Conservation (phyloP, 2,113 vertebrate genomes). For the Pogonocichla stellata region DNA sequence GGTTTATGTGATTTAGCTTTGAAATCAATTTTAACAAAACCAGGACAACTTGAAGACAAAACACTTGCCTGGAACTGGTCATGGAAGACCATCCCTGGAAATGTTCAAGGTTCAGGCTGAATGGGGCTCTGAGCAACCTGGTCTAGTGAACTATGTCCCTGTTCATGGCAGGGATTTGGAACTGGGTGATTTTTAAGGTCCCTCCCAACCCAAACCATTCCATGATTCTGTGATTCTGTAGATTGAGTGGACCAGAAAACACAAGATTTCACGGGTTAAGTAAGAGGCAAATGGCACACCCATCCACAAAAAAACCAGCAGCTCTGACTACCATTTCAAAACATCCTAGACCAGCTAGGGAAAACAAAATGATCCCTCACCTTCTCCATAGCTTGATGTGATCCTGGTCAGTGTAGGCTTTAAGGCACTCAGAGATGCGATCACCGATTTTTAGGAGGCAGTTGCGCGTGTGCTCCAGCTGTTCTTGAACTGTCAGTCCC, state of each 20-base stretch:
- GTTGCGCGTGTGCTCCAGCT: slow-evolving; percentile 94
- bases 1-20: not conserved
- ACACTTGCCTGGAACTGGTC: not conserved
- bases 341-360: not conserved
- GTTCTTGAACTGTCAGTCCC: slow-evolving; percentile 90
- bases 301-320: not conserved
- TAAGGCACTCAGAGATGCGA: slow-evolving; percentile 97
- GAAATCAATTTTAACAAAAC: not conserved
- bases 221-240: not conserved
- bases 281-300: not conserved
- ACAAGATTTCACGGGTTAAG: not conserved
- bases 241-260: not conserved
- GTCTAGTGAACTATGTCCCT: not conserved
- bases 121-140: not conserved
- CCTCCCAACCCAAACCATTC: not conserved
- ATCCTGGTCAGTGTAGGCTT: slow-evolving; percentile 91
- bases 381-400: slow-evolving; percentile 93
- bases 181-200: not conserved
- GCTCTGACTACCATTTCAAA: not conserved
- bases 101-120: not conserved
- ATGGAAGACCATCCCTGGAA: not conserved
- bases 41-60: not conserved
- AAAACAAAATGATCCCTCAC: slow-evolving; percentile 46
- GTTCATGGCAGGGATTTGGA: not conserved
- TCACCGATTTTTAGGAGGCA: slow-evolving; percentile 97